phyloP scores from a whole-genome alignment of 2,797 vertebrate genomes.

The Microtus agrestis region DNA sequence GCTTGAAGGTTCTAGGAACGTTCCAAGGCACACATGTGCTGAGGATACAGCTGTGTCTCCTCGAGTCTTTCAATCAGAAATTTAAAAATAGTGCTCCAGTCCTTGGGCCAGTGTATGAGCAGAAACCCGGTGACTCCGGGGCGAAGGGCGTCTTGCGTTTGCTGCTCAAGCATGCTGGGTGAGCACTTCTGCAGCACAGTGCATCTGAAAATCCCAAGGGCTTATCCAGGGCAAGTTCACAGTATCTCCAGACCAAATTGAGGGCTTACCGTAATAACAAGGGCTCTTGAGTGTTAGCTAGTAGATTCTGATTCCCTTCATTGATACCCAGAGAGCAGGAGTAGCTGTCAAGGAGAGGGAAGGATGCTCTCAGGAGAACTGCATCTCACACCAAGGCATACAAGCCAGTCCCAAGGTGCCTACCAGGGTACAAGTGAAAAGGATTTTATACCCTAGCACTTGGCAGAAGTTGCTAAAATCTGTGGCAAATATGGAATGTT shows the following conservation, averaged over 20 bases:
- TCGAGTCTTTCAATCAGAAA: slow-evolving; percentile 39
- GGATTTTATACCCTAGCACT: background rate
- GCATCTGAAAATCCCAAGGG: background rate
- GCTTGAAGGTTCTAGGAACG: slow-evolving; percentile 68
- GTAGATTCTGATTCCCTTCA: no score
- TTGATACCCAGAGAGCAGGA: background rate
- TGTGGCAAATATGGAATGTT: background rate
- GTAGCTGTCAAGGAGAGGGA: background rate
- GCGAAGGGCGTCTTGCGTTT: background rate
- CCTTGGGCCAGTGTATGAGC: slow-evolving; percentile 50
- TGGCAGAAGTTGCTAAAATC: background rate
- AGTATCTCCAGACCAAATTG: background rate
- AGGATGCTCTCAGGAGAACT: background rate
- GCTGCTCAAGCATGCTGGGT: background rate
- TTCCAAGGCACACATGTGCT: slow-evolving; percentile 17
- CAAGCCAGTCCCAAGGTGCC: background rate
- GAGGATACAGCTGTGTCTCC: slow-evolving; percentile 61
- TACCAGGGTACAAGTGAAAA: background rate
- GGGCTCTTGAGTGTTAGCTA: background rate
- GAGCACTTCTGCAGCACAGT: background rate
- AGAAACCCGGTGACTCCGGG: background rate
- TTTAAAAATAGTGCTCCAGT: slow-evolving; percentile 44
- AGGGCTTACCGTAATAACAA: background rate
- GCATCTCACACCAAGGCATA: background rate
- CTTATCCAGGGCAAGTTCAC: background rate